Evolutionary conservation across 2,797 vertebrate genomes (phyloP), one percentile per base, ranked within the genome.

Genomic region (Thalassophryne amazonica): DNA sequence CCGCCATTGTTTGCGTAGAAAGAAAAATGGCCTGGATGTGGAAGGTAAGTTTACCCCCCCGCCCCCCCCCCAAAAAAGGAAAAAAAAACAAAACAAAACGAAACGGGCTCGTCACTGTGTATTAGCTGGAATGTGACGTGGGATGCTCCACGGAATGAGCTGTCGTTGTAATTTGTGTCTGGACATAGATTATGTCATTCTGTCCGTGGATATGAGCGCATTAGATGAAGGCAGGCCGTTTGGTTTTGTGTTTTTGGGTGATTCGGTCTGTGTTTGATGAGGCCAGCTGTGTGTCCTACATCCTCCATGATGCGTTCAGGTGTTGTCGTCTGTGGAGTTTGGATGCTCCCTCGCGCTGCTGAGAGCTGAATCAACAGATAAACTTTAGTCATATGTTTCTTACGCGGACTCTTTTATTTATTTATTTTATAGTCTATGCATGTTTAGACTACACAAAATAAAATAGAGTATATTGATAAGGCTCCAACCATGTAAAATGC

Each of bases 1-100:
- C 76, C 72, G 60, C 74, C 76, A 78, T 80, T 74, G 79, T 83
- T 56, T 75, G 74, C 69, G 77, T 73, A 84, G 83, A 86, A 68
- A 74, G 69, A 89, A 93, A 88, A 86, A 98, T 97, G 95, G 94
- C 94, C 93, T 96, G 94, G 94, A 90, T 95, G 84, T 91, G 93
- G 85, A 98, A 98, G 95, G 95, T 98, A 92, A 93, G 57, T 33
- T 57, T 83, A 48, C 22, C 35, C 12, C 31, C 78, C 69, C 68
- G 55, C 58, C 15, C 9, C 5, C 25, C 9, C 9, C 10, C 5
- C 16, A 45, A 21, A 23, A n/a, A 2, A 4, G 3, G 18, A 9
- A 19, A 3, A 3, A 1, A 25, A 15, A 3, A 11, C 5, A n/a
- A 10, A 8, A 1, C 1, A 17, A 22, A 11, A 13, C 8, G 4